Base-by-base conservation (phyloP, 2,113 vertebrate genomes). In the Ctenomys sociabilis region DNA sequence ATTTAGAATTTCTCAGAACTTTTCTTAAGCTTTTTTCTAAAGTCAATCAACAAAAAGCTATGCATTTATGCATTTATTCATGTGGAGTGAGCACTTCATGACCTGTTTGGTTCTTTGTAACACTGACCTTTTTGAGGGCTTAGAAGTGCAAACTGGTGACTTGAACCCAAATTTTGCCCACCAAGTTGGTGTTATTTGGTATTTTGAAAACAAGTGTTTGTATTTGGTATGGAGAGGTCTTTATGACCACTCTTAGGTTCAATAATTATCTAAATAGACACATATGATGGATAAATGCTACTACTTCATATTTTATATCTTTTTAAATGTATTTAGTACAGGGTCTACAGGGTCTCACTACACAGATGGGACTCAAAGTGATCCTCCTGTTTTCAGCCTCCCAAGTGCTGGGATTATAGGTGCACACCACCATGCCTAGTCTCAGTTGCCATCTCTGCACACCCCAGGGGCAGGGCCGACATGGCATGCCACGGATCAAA, bases 1-100 rank as follows among this genome's bases (percentile, higher is more conserved):
- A 92, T 68, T 90, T 85, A 89, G 70, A 90, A 77, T 90, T 95
- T 37, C n/a, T 89, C 19, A 75, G 81, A 83, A 70, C 73, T 82
- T 95, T 92, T 14, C 57, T 21, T 78, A 87, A 54, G 26, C 30
- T 54, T 89, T 77, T 30, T 82, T n/a, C 49, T 83, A 37, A 52
- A 92, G 49, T 19, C 85, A 72, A 6, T 28, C n/a, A 83, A 37
- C 14, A 13, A 40, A 72, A 9, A 75, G 21, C 52, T 72, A 19
- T 35, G 40, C 17, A 21, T 8, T 8, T 28, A 35, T 61, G 24
- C 77, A 57, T 35, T 8, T 40, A 66, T 37, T 26, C 35, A 54
- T 4, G 5, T 24, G 19, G 5, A 45, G 17, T 45, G 10, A 85
- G 40, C 21, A 28, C 40, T 85, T 32, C 32, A 89, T 21, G 13